Evolutionary conservation across 2,113 vertebrate genomes (phyloP), one percentile per base, ranked within the genome.

Genomic region (Lutjanus erythropterus): DNA sequence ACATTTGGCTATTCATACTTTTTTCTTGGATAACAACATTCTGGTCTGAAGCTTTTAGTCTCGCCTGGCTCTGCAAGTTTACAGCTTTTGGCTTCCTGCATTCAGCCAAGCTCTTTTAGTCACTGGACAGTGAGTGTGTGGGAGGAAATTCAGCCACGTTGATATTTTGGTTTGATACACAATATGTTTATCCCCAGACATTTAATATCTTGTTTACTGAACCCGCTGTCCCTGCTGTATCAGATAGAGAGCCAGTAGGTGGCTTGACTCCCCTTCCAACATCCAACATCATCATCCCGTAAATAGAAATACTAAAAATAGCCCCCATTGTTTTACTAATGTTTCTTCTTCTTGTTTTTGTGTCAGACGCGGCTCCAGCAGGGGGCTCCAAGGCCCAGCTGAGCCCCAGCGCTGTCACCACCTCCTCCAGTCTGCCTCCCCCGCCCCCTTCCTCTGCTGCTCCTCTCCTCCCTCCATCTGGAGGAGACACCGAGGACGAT

Each of bases 401-500:
- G 66, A 95, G 89, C 85, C 92, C 94, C 9, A 91, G 83, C 11
- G 0, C 16, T 6, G 3, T 49, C 65, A 68, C 88, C 65, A 68
- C 88, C 42, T 85, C 90, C 70, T 94, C 95, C 19, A 89, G 84
- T 56, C 87, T 96, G 59, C 92, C 94, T 81, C 92, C 95, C 44
- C 94, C 94, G 39, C 94, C 95, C 60, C 91, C 94, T 62, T 94
- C 95, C 46, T 94, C 96, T 82, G 93, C 94, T 90, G 93, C 95
- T 92, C 92, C 92, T 77, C 89, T 94, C 69, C 94, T 94, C 86
- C 95, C 94, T 60, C 87, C 86, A 53, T 71, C 90, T 50, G 94
- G 94, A 60, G 96, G 95, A 81, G 97, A 98, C 84, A 86, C 94
- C 0, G 97, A 98, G 91, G 97, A 98, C 9, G 97, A 98, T 9